Conservation (phyloP, 2,797 vertebrate species). For the Selene dorsalis region DNA sequence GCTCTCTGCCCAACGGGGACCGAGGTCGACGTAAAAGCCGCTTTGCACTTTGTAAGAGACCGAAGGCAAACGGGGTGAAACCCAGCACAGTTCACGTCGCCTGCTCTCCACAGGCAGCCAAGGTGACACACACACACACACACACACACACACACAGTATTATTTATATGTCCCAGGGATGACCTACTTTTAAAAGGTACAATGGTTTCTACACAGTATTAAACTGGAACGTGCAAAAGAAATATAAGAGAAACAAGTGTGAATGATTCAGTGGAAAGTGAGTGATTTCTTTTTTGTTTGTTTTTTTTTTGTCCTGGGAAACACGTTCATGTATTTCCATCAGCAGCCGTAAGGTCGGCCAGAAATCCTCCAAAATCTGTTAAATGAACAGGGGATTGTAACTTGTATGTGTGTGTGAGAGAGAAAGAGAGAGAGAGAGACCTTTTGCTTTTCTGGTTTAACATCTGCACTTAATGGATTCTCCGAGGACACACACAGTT, state of each 20-base stretch:
- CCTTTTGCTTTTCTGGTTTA: conserved; percentile 26
- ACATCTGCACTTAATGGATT: conserved; percentile 55
- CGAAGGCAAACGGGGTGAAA: conserved; percentile 98
- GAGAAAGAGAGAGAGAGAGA: neutral
- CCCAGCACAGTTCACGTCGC: conserved; percentile 97
- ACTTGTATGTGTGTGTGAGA: conserved; percentile 2
- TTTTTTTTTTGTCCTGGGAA: conserved; percentile 23
- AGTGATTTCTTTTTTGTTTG: conserved; percentile 30
- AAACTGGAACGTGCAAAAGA: conserved; percentile 29
- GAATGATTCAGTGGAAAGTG: conserved; percentile 38
- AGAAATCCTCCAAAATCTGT: conserved; percentile 42
- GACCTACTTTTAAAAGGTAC: conserved; percentile 17
- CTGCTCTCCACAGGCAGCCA: conserved; percentile 98
- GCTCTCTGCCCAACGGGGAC: conserved; percentile 98
- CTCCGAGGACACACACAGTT: conserved; percentile 22
- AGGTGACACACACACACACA: conserved; percentile 83
- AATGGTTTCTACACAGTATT: conserved; percentile 38
- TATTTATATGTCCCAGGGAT: conserved; percentile 3
- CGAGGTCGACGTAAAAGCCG: conserved; percentile 98
- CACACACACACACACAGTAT: conserved; percentile 1
- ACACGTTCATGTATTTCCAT: conserved; percentile 41
- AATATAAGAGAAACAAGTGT: conserved; percentile 45
- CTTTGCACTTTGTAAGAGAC: conserved; percentile 96
- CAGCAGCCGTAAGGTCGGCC: conserved; percentile 3
- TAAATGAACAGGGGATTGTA: conserved; percentile 17